Conservation (phyloP, 2,888 invertebrate species). For the Globia sparganii region DNA sequence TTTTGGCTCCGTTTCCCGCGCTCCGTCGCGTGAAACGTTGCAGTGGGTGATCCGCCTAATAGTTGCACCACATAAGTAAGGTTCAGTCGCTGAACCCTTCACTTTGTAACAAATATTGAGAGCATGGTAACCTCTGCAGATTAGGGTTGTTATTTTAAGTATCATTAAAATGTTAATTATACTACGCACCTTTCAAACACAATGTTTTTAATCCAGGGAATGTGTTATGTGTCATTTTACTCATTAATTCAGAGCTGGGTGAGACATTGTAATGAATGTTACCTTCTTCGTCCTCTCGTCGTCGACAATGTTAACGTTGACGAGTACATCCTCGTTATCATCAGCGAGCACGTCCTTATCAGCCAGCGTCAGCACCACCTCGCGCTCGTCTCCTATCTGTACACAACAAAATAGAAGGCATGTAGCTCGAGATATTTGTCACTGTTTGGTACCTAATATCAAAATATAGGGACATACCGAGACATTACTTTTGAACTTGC, state of each 20-base stretch:
- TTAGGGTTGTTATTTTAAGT: neutral
- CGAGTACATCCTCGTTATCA: conserved; percentile 95
- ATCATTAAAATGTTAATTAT: neutral
- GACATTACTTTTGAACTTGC: neutral
- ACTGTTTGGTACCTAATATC: neutral
- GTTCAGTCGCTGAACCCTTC: neutral
- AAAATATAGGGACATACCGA: neutral
- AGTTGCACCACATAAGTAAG: too few species aligned
- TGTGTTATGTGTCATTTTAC: neutral
- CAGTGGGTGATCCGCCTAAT: too few species aligned
- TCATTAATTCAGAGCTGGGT: neutral
- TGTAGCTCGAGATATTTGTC: neutral
- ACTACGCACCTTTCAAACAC: neutral
- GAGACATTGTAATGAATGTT: neutral
- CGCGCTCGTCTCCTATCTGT: conserved; percentile 93
- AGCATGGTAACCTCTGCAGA: neutral
- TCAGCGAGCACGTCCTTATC: conserved; percentile 97
- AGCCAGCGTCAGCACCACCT: conserved; percentile 97
- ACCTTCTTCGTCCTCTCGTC: conserved; percentile 95
- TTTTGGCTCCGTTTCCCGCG: too few species aligned
- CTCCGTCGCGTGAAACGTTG: too few species aligned
- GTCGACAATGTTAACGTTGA: conserved; percentile 97
- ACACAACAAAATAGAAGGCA: neutral
- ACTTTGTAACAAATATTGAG: neutral
- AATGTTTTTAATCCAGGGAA: neutral